Evolutionary conservation across 1,140 invertebrate genomes (phyloP), one percentile per base, ranked within the genome.

Genomic region (Bombus superbus): DNA sequence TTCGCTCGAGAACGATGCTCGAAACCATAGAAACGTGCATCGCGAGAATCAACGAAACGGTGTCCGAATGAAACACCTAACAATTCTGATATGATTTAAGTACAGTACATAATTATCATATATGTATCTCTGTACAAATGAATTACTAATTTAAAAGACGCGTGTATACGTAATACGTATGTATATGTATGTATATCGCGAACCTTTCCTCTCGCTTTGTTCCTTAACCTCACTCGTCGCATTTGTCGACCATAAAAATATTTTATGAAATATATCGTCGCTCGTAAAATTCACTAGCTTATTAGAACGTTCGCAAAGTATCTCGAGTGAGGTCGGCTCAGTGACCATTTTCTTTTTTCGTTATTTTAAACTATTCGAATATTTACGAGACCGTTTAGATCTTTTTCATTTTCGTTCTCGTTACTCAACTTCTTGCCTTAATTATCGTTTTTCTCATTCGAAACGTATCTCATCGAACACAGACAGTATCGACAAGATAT

Each of bases 221-320:
- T 66, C 22, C 62, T 66, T 66, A 64, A 44, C 13, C 35, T 53
- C 40, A 38, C n/a, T 38, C 57, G 1, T 66, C 44, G 42, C 35
- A 35, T 35, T 66, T 59, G 22, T 68, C 42, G 28, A 22, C 8
- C 69, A 62, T 80, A 80, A 72, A 85, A 72, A 85, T 85, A 73
- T 73, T 64, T 73, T 66, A 73, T 66, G 79, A 64, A 59, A 62
- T 72, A 71, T 71, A 59, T 84, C 76, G 74, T 28, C 32, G 38
- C 15, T 35, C 47, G 38, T n/a, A 42, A 71, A 38, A 44, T 42
- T 82, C 53, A n/a, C 22, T 77, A 66, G 25, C 35, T 75, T 75
- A 38, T 66, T 35, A n/a, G 35, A 77, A 75, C 32, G 57, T 35
- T 53, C 40, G 32, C 35, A 38, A 82, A 74, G 40, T 68, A 42